Evolutionary conservation across 35 echinoderm and acorn worm genomes (phyloP).

Genomic region (Holothuria glaberrima): DNA sequence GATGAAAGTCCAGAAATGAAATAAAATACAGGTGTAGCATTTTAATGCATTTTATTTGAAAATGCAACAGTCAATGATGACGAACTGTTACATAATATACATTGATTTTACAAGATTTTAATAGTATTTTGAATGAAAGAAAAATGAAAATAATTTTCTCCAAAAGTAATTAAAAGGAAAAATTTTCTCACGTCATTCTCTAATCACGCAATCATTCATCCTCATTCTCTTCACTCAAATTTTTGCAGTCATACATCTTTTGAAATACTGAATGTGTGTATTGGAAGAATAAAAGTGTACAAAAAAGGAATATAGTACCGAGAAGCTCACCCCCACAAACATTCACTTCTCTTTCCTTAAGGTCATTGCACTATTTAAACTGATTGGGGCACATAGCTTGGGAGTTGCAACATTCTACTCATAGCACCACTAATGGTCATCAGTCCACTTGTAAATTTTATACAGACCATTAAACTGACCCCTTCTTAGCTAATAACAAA

Average conservation of each 20-base stretch:
- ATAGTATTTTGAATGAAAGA: constrained; percentile 43
- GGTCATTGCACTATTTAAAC: constrained; percentile 28
- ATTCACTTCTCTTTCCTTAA: background rate
- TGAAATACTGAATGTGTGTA: constrained; percentile 48
- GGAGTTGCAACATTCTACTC: constrained; percentile 1
- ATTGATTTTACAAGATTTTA: constrained; percentile 42
- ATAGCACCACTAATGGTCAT: constrained; percentile 10
- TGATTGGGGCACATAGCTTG: constrained; percentile 1
- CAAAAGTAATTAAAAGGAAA: constrained; percentile 6
- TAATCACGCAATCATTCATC: background rate
- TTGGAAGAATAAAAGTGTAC: constrained; percentile 35
- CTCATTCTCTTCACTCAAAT: background rate
- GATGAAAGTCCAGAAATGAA: background rate
- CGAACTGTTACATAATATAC: constrained; percentile 6
- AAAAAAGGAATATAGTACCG: constrained; percentile 22
- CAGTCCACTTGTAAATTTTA: background rate
- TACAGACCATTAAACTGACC: background rate
- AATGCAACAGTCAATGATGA: constrained; percentile 8
- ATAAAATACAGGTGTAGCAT: background rate
- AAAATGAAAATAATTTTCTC: constrained; percentile 42
- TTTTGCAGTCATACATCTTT: background rate
- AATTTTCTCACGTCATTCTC: constrained; percentile 5
- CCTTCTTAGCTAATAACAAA: background rate
- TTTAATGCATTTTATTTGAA: constrained; percentile 28
- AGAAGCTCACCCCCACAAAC: background rate